Percentiles rank a stretch among this genome's conserved stretches.
phyloP scores from a whole-genome alignment of 2,888 invertebrate species.

The Theristus sp. region DNA sequence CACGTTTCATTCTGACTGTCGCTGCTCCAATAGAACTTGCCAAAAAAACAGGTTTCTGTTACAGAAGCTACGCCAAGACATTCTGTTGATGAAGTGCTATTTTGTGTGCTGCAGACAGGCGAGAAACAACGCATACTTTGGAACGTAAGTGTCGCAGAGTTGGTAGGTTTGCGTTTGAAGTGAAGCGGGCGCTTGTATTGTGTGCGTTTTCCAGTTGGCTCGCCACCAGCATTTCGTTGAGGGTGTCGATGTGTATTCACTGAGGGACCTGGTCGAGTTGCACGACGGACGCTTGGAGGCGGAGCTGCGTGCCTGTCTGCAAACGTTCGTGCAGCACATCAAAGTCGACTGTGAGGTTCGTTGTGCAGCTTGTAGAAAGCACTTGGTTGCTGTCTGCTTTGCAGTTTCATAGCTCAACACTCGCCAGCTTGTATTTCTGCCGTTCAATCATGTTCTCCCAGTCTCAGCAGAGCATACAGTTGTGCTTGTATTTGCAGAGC shows the following conservation, averaged over 20 bases:
- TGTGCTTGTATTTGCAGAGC: conserved; percentile 30
- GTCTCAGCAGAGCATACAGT: neutral
- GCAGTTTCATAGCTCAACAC: neutral
- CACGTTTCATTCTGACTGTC: conserved; percentile 22
- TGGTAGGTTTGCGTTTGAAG: neutral
- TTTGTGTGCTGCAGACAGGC: conserved; percentile 56
- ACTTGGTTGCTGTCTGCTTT: neutral
- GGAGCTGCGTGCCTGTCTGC: conserved; percentile 49
- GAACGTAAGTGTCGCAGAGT: conserved; percentile 11
- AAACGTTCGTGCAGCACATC: conserved; percentile 55
- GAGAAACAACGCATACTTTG: conserved; percentile 38
- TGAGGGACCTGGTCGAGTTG: conserved; percentile 57
- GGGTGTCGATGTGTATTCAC: conserved; percentile 48
- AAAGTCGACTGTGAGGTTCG: conserved; percentile 47
- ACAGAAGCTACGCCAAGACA: conserved; percentile 58
- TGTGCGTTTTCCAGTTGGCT: conserved; percentile 31
- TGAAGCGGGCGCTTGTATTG: too few species aligned
- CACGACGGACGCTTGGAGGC: conserved; percentile 53
- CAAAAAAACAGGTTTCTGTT: conserved; percentile 10
- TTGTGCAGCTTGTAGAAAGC: neutral
- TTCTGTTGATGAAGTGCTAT: conserved; percentile 74
- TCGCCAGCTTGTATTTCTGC: neutral
- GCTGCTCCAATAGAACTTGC: neutral
- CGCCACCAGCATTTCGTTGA: conserved; percentile 48
- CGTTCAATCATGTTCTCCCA: neutral